Percentiles rank a stretch among this genome's conserved stretches.
phyloP scores from a whole-genome alignment of 2,113 vertebrate species.

The Thalassoma bifasciatum region DNA sequence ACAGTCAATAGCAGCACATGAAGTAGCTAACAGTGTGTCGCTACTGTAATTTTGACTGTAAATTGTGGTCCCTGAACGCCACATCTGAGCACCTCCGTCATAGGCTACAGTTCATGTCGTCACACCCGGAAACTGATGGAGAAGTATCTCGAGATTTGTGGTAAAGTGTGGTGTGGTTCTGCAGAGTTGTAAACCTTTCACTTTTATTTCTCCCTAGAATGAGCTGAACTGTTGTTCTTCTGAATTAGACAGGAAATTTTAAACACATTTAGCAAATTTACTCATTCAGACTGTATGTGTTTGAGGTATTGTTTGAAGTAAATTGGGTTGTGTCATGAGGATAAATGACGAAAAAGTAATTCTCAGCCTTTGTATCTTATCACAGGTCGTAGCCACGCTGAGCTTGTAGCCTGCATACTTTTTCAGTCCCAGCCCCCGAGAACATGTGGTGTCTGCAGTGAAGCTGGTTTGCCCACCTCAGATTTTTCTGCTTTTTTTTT shows the following conservation, averaged over 20 bases:
- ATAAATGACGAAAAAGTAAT: not conserved
- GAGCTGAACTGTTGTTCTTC: too few relatives aligned
- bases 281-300: not conserved
- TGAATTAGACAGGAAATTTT: not conserved
- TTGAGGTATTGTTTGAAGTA: too few relatives aligned
- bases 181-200: not conserved
- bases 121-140: slow-evolving; percentile 50
- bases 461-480: slow-evolving; percentile 49
- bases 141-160: slow-evolving; percentile 13
- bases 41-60: too few relatives aligned
- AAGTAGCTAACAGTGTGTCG: too few relatives aligned
- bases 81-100: slow-evolving; percentile 25
- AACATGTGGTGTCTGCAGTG: slow-evolving; percentile 44
- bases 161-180: not conserved
- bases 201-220: not conserved
- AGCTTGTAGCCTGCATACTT: not conserved
- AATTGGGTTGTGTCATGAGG: too few relatives aligned
- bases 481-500: slow-evolving; percentile 43
- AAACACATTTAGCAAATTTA: not conserved
- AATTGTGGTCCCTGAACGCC: slow-evolving; percentile 37
- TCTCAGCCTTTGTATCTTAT: not conserved
- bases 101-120: slow-evolving; percentile 37
- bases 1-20: too few relatives aligned
- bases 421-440: not conserved
- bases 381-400: slow-evolving; percentile 7